phyloP scores from a whole-genome alignment of 2,113 vertebrate species.

The Laticauda colubrina region DNA sequence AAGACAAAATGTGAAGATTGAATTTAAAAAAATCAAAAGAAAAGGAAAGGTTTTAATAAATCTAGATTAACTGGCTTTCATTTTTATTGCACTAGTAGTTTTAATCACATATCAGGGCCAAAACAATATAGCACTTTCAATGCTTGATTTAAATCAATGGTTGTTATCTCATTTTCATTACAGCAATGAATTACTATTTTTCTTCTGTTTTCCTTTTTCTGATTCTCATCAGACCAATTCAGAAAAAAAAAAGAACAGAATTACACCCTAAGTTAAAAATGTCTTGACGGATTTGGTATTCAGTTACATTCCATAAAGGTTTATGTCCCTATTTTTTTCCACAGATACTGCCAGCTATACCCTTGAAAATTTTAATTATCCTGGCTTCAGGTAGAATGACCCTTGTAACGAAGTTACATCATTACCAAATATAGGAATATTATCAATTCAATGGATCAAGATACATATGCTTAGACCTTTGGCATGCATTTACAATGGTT shows the following conservation, averaged over 20 bases:
- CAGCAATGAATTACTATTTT: not conserved
- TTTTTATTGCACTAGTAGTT: not conserved
- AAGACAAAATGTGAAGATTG: not conserved
- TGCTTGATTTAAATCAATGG: not conserved
- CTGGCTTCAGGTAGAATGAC: too few species aligned
- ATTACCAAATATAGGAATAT: too few species aligned
- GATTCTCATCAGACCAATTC: not conserved
- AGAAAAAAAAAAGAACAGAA: not conserved
- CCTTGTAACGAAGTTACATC: too few species aligned
- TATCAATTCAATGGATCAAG: too few species aligned
- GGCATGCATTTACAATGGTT: too few species aligned
- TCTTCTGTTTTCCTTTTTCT: not conserved
- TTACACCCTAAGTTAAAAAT: not conserved
- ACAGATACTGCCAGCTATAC: not conserved
- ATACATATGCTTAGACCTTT: too few species aligned
- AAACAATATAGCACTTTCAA: not conserved
- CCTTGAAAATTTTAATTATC: not conserved
- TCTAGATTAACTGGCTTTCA: not conserved
- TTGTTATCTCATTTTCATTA: not conserved
- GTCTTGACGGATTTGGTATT: not conserved
- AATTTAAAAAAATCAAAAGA: not conserved
- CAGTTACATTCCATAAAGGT: not conserved
- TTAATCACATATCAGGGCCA: not conserved
- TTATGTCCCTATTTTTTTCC: not conserved
- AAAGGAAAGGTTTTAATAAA: not conserved